Evolutionary conservation across 2,797 vertebrate genomes (phyloP).

Genomic region (Sebastes alutus): DNA sequence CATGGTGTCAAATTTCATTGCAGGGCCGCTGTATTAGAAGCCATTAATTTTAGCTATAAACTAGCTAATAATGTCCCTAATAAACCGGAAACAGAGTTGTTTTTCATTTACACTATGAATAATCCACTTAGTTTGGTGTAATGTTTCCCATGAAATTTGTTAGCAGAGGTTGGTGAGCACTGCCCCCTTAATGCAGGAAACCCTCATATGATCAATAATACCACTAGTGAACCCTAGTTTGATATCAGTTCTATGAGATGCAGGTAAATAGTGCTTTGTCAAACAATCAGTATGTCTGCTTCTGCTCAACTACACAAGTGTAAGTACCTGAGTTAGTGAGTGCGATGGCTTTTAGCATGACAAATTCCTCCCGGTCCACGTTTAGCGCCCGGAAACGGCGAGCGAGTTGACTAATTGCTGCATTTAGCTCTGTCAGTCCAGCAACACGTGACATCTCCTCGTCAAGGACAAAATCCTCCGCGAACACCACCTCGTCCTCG

Average conservation of each 20-base stretch:
- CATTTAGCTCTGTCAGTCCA: slow-evolving; percentile 90
- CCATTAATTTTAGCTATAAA: background rate
- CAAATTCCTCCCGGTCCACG: slow-evolving; percentile 91
- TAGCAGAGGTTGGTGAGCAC: background rate
- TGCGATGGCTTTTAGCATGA: slow-evolving; percentile 92
- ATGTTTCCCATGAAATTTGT: background rate
- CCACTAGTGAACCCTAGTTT: background rate
- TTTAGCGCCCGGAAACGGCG: slow-evolving; percentile 86
- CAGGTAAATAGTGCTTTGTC: background rate
- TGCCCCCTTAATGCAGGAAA: background rate
- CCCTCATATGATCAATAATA: background rate
- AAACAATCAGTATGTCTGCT: background rate
- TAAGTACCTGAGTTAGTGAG: slow-evolving; percentile 91
- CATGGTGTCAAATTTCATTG: background rate
- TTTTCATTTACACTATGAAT: background rate
- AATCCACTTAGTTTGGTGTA: background rate
- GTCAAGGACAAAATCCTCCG: slow-evolving; percentile 92
- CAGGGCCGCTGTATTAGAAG: background rate
- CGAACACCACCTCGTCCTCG: slow-evolving; percentile 92
- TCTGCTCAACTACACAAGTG: background rate
- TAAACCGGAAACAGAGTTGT: background rate
- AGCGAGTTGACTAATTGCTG: slow-evolving; percentile 86
- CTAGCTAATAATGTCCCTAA: background rate
- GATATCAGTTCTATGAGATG: background rate
- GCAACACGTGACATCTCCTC: slow-evolving; percentile 91